These are phyloP conservation scores for Tetrax tetrax DNA, from an alignment of 2,113 vertebrate species.

Conservation along the genomic window DNA sequence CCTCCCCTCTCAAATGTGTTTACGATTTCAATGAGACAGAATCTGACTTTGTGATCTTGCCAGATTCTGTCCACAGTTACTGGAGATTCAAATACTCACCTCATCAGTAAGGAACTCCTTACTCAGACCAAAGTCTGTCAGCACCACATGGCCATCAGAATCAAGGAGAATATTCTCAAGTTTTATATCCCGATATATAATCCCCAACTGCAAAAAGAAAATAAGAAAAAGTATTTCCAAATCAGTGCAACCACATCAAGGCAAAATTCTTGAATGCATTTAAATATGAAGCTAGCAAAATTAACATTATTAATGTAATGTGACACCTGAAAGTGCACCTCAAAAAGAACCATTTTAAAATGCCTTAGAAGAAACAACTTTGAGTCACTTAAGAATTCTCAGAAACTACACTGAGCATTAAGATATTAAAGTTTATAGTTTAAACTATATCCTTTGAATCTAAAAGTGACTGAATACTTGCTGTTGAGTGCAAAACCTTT, in stretches of 20 bases:
- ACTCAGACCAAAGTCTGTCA: slow-evolving; percentile 98
- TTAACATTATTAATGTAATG: not conserved
- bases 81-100: slow-evolving; percentile 79
- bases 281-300: not conserved
- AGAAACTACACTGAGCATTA: not conserved
- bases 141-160: slow-evolving; percentile 92
- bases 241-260: not conserved
- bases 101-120: slow-evolving; percentile 96
- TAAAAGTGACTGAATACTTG: not conserved
- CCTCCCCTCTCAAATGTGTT: not conserved
- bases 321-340: not conserved
- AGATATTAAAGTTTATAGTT: not conserved
- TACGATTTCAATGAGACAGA: not conserved
- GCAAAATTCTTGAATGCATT: not conserved
- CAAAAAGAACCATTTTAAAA: not conserved
- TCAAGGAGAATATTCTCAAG: slow-evolving; percentile 98
- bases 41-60: not conserved
- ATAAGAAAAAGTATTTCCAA: slow-evolving; percentile 24
- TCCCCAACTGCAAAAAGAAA: slow-evolving; percentile 85
- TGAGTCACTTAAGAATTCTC: not conserved
- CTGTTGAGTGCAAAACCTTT: not conserved
- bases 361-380: not conserved
- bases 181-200: slow-evolving; percentile 98
- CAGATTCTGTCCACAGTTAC: not conserved
- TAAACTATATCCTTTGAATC: not conserved